Base-by-base conservation (phyloP, 2,797 vertebrate species). In the Adrianichthys oophorus region DNA sequence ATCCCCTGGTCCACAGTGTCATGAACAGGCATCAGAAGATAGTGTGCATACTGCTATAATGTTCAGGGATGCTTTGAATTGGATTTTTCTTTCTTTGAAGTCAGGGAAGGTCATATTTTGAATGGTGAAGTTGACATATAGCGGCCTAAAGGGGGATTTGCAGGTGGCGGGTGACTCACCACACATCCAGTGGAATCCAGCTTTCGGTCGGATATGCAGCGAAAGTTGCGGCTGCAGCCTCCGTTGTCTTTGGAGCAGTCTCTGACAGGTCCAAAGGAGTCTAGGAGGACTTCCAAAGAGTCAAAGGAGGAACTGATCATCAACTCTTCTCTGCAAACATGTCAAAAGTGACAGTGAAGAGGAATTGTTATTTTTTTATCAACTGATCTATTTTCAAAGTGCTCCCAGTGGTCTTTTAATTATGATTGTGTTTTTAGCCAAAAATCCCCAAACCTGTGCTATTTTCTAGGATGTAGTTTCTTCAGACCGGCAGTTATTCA, bases 271-370 rank as follows among this genome's bases (percentile, higher is more conserved):
- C 98, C 98, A 0, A 99, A 99, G 0, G 98, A 99, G 85, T 99
- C 97, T 1, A 99, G 85, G 1, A 99, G 94, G 8, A 98, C 95
- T 85, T 99, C 98, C 89, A 99, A 84, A 75, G 94, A 98, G 87
- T 99, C 97, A 5, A 99, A 99, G 68, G 97, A 98, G 6, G 97
- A 98, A 4, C 97, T 98, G 71, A 97, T 96, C 97, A 99, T 99
- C 88, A 98, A 68, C 87, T 99, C 97, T 84, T 99, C 98, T 76
- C 98, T 99, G 87, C 0, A 1, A 72, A 37, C 1, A 32, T 14
- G 46, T 7, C 26, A 46, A n/a, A 42, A 55, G 4, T 0, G 15
- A 52, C 14, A 13, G 41, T 16, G 19, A 3, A 8, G 12, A 19
- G 1, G 15, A n/a, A 13, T n/a, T 19, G 7, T 17, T 37, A 37